These are phyloP conservation scores for Columbina picui DNA, from an alignment of 2,113 vertebrate genomes.

Conservation along the genomic window DNA sequence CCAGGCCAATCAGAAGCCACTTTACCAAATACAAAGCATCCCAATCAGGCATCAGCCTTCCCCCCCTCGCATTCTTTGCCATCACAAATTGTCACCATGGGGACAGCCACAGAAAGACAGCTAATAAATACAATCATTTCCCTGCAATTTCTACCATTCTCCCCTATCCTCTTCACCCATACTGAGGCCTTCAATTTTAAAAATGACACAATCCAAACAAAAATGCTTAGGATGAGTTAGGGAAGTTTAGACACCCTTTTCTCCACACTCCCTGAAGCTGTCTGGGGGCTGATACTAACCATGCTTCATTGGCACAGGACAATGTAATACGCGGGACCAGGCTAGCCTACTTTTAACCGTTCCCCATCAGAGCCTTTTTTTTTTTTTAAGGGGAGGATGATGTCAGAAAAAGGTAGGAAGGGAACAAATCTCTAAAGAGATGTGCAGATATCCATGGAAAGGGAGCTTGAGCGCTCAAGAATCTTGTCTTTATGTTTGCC, in stretches of 20 bases:
- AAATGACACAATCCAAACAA: conserved; percentile 12
- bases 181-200: neutral
- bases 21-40: conserved; percentile 92
- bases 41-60: conserved; percentile 92
- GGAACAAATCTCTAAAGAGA: conserved; percentile 85
- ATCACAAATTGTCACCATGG: conserved; percentile 97
- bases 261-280: conserved; percentile 55
- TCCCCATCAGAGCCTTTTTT: conserved; percentile 72
- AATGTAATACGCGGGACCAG: conserved; percentile 73
- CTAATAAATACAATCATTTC: conserved; percentile 85
- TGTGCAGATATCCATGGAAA: conserved; percentile 98
- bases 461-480: conserved; percentile 97
- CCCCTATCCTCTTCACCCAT: conserved; percentile 24
- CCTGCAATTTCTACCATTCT: conserved; percentile 70
- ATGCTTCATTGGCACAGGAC: conserved; percentile 78
- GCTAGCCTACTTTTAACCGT: conserved; percentile 74
- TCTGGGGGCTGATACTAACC: conserved; percentile 71
- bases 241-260: conserved; percentile 64
- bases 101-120: conserved; percentile 88
- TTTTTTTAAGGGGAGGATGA: conserved; percentile 72
- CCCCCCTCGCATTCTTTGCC: conserved; percentile 97
- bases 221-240: conserved; percentile 63
- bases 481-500: conserved; percentile 99
- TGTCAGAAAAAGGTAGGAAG: conserved; percentile 86
- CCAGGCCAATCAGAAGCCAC: conserved; percentile 99